Conservation (phyloP, 2,888 invertebrate genomes). For the Chloroclysta siterata region DNA sequence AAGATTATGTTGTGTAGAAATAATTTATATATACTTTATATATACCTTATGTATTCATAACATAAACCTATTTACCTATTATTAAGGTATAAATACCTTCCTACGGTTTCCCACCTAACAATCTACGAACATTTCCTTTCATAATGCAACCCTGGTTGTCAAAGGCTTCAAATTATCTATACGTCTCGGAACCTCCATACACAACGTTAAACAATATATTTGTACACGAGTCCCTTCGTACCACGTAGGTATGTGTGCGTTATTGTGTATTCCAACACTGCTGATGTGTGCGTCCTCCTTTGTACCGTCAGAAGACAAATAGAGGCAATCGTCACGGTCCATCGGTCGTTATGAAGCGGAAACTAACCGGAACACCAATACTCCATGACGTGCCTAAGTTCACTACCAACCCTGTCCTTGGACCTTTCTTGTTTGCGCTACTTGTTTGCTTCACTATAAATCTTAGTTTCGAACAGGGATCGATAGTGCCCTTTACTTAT, state of each 20-base stretch:
- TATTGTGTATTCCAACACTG: neutral
- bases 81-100: neutral
- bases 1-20: too few relatives aligned
- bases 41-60: too few relatives aligned
- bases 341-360: constrained; percentile 66
- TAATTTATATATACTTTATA: too few relatives aligned
- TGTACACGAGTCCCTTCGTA: constrained; percentile 28
- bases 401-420: constrained; percentile 34
- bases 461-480: constrained; percentile 37
- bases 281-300: constrained; percentile 46
- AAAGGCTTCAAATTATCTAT: constrained; percentile 31
- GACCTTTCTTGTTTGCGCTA: constrained; percentile 37
- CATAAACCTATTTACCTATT: neutral
- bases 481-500: constrained; percentile 35
- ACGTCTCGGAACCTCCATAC: constrained; percentile 25
- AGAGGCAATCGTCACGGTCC: constrained; percentile 66
- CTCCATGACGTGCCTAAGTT: constrained; percentile 43
- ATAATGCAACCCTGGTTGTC: constrained; percentile 18
- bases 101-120: constrained; percentile 1
- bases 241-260: constrained; percentile 9
- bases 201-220: constrained; percentile 29
- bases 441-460: constrained; percentile 41
- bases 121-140: constrained; percentile 10
- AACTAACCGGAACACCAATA: constrained; percentile 61
- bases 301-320: constrained; percentile 65